Conservation (phyloP, 2,113 vertebrate species). For the Columbina picui region DNA sequence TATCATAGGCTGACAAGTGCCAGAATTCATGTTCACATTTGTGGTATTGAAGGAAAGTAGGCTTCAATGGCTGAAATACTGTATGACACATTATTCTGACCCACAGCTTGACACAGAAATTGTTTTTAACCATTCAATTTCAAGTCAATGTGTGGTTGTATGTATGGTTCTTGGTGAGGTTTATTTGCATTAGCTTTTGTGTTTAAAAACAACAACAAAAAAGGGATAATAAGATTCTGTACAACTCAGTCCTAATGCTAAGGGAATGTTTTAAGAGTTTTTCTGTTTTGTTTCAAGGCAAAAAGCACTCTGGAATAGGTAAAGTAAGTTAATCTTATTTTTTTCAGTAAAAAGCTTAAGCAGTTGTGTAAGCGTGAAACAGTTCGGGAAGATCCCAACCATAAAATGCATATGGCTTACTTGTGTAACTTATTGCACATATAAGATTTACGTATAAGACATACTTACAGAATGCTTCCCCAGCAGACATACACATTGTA, state of each 20-base stretch:
- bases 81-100: conserved; percentile 31
- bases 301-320: neutral
- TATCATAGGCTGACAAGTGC: conserved; percentile 49
- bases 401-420: neutral
- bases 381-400: neutral
- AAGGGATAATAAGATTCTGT: neutral
- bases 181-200: neutral
- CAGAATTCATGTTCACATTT: conserved; percentile 43
- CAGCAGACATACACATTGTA: neutral
- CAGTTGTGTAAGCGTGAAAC: neutral
- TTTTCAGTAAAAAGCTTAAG: neutral
- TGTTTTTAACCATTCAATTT: conserved; percentile 28
- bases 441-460: neutral
- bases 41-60: conserved; percentile 14
- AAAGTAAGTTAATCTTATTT: neutral
- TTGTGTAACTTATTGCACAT: neutral
- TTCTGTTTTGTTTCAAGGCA: neutral
- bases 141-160: conserved; percentile 3
- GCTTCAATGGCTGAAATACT: neutral
- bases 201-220: neutral
- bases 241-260: neutral
- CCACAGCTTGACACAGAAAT: conserved; percentile 2
- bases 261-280: neutral
- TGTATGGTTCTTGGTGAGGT: neutral
- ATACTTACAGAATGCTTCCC: neutral